phyloP scores from a whole-genome alignment of 2,113 vertebrate genomes.

The Myodes glareolus region DNA sequence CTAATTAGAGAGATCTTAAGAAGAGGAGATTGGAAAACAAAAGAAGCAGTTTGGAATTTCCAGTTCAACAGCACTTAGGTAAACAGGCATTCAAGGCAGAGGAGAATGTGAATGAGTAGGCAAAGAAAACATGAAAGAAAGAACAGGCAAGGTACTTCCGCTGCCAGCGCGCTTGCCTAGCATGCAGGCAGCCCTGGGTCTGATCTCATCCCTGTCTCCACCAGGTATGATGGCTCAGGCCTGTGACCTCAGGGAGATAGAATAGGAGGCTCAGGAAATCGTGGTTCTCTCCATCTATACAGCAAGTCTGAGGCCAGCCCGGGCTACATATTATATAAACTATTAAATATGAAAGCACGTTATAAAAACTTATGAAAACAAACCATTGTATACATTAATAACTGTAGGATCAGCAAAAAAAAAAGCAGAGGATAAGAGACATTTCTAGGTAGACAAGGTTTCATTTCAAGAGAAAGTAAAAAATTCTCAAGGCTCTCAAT shows the following conservation, averaged over 20 bases:
- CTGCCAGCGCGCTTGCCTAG: not conserved
- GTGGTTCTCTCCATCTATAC: not conserved
- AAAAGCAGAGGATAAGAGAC: not conserved
- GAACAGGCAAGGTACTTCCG: not conserved
- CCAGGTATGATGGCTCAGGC: too few relatives aligned
- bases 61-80: not conserved
- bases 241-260: not conserved
- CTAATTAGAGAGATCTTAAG: slow-evolving; percentile 42
- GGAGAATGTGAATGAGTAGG: not conserved
- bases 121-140: slow-evolving; percentile 1
- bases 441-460: not conserved
- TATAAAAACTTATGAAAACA: not conserved
- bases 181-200: not conserved
- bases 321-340: not conserved
- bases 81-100: slow-evolving; percentile 11
- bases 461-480: slow-evolving; percentile 4
- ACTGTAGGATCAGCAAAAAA: slow-evolving; percentile 16
- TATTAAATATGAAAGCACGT: not conserved
- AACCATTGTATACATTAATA: not conserved
- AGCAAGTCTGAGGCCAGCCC: not conserved
- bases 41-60: slow-evolving; percentile 41
- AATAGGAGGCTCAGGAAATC: not conserved
- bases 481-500: not conserved
- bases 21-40: slow-evolving; percentile 38
- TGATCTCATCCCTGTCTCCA: not conserved